Evolutionary conservation across 2,113 vertebrate species (phyloP).

Genomic region (Meleagris gallopavo): DNA sequence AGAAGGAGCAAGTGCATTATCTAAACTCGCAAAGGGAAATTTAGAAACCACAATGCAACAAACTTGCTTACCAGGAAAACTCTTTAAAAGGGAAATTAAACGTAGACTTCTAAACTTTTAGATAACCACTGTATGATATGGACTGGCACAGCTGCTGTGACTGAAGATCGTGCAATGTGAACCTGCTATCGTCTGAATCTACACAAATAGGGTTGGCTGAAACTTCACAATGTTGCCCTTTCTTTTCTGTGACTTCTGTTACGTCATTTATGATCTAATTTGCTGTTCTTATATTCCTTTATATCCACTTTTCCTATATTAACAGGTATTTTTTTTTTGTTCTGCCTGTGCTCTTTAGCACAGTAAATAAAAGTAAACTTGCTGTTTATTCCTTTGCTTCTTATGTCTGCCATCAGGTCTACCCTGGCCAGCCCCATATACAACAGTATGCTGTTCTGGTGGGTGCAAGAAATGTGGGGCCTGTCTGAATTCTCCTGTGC

Average conservation of each 20-base stretch:
- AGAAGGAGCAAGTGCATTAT: background rate
- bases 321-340: background rate
- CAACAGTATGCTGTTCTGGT: background rate
- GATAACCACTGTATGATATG: background rate
- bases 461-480: background rate
- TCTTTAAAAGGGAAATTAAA: conserved; percentile 3
- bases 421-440: background rate
- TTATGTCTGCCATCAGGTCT: background rate
- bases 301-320: background rate
- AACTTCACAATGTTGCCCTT: background rate
- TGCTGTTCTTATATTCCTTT: background rate
- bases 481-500: background rate
- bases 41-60: background rate
- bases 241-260: background rate
- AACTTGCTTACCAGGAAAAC: conserved; percentile 4
- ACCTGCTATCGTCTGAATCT: background rate
- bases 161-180: background rate
- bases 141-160: background rate
- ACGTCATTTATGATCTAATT: background rate
- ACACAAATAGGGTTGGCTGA: background rate
- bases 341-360: background rate
- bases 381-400: background rate
- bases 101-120: background rate
- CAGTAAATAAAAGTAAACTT: background rate
- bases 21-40: conserved; percentile 10